phyloP scores from a whole-genome alignment of 2,888 invertebrate species.

The Sinotaia quadrata region DNA sequence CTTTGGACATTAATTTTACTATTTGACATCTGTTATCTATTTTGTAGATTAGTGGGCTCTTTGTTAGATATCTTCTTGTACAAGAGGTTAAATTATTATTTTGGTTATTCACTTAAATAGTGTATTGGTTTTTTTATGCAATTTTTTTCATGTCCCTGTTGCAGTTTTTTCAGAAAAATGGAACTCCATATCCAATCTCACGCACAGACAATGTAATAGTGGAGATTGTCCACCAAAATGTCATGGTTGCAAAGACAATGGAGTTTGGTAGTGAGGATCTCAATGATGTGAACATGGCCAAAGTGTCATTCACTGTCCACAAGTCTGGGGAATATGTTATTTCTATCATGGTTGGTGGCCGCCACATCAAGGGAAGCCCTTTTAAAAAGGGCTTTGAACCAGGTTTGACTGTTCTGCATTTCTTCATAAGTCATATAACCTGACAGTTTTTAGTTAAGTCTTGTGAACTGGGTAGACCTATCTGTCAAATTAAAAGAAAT shows the following conservation, averaged over 20 bases:
- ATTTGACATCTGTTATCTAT: too few species aligned
- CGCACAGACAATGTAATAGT: constrained; percentile 87
- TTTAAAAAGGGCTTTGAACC: constrained; percentile 87
- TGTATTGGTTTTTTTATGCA: too few species aligned
- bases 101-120: background rate
- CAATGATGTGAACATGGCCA: constrained; percentile 86
- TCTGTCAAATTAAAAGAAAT: too few species aligned
- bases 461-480: too few species aligned
- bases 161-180: constrained; percentile 76
- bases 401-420: constrained; percentile 72
- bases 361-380: constrained; percentile 87
- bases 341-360: constrained; percentile 85
- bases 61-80: background rate
- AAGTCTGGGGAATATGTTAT: constrained; percentile 91
- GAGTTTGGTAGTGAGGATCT: constrained; percentile 90
- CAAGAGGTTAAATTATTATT: background rate
- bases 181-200: constrained; percentile 94
- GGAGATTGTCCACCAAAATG: constrained; percentile 87
- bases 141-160: too few species aligned
- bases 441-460: too few species aligned
- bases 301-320: constrained; percentile 92
- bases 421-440: too few species aligned
- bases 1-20: too few species aligned
- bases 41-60: too few species aligned
- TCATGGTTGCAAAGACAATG: constrained; percentile 86